phyloP scores from a whole-genome alignment of 1,140 invertebrate genomes.

The Chymomyza costata region DNA sequence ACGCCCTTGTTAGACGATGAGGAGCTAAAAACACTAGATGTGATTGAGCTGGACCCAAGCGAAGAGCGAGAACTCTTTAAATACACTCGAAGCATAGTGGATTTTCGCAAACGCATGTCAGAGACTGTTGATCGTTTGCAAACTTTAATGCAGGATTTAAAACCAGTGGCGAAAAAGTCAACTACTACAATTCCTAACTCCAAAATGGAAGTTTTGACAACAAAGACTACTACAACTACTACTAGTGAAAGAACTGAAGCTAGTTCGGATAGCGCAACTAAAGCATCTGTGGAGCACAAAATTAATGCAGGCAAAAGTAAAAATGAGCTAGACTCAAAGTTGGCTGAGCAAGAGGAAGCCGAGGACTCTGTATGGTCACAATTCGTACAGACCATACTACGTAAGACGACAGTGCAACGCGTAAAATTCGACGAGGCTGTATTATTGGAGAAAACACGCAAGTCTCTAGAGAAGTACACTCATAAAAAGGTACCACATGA shows the following conservation, averaged over 20 bases:
- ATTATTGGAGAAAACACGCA: conserved; percentile 59
- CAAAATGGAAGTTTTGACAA: neutral
- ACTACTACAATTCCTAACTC: neutral
- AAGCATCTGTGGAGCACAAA: neutral
- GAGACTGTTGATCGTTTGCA: conserved; percentile 65
- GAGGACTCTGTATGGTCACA: conserved; percentile 63
- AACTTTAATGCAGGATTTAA: conserved; percentile 51
- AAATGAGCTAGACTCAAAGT: too few relatives aligned
- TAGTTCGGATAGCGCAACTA: too few relatives aligned
- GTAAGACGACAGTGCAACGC: conserved; percentile 54
- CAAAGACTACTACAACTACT: neutral
- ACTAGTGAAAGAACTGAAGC: neutral
- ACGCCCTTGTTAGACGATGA: conserved; percentile 28
- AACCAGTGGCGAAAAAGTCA: conserved; percentile 1
- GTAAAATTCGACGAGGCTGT: conserved; percentile 54
- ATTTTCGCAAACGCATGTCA: conserved; percentile 62
- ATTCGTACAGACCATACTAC: conserved; percentile 61
- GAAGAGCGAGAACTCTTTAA: conserved; percentile 49
- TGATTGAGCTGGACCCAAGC: conserved; percentile 11
- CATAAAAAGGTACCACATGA: conserved; percentile 46
- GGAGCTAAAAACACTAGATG: conserved; percentile 24
- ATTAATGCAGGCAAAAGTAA: neutral
- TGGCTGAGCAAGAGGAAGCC: conserved; percentile 8
- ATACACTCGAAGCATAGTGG: conserved; percentile 50
- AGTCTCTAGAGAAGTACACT: conserved; percentile 47